Evolutionary conservation across 2,888 invertebrate species (phyloP).

Genomic region (Geophilus truncorum): DNA sequence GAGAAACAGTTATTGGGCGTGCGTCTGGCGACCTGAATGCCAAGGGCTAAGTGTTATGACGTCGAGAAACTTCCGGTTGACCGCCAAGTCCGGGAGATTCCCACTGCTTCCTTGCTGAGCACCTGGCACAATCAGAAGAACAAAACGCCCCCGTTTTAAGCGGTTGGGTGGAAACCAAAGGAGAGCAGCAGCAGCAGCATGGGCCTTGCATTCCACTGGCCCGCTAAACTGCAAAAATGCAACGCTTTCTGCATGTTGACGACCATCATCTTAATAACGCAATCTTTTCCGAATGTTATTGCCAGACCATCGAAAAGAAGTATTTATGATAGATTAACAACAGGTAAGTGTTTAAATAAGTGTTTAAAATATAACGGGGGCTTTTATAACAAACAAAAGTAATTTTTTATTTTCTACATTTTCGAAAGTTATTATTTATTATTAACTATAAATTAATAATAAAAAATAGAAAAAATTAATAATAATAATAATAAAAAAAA

Average conservation of each 20-base stretch:
- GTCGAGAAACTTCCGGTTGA: constrained; percentile 29
- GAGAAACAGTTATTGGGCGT: not conserved
- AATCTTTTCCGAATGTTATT: not conserved
- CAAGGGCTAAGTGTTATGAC: constrained; percentile 28
- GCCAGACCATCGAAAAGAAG: not conserved
- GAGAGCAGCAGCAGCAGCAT: too few relatives aligned
- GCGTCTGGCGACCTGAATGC: constrained; percentile 4
- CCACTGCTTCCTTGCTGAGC: too few relatives aligned
- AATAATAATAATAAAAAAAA: too few relatives aligned
- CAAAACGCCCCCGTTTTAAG: not conserved
- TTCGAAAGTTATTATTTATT: too few relatives aligned
- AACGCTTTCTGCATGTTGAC: not conserved
- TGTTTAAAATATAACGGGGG: not conserved
- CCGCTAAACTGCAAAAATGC: not conserved
- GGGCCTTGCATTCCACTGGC: constrained; percentile 13
- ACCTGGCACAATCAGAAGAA: not conserved
- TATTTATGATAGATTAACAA: not conserved
- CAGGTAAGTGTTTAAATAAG: not conserved
- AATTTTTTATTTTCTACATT: not conserved
- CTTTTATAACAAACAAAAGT: too few relatives aligned
- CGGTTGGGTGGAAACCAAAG: not conserved
- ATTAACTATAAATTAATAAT: too few relatives aligned
- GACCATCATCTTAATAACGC: not conserved
- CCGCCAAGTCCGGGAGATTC: constrained; percentile 16
- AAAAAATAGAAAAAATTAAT: too few relatives aligned